These are phyloP conservation scores for Phalacrocorax aristotelis DNA, from an alignment of 2,113 vertebrate species.

Conservation along the genomic window DNA sequence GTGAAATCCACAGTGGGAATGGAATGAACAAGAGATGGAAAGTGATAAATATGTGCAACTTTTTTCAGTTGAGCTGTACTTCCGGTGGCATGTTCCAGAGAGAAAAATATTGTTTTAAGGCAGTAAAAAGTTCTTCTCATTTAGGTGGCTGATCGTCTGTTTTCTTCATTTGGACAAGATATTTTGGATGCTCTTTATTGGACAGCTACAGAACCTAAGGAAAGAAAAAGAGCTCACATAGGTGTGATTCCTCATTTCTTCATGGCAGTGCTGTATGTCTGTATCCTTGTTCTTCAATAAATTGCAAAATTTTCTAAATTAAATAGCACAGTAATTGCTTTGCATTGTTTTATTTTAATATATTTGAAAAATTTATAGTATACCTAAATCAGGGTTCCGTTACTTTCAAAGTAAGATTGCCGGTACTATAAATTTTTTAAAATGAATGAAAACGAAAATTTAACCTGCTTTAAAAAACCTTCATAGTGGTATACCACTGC, in stretches of 20 bases:
- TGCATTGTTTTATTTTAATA: neutral
- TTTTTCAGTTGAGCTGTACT: neutral
- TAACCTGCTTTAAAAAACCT: neutral
- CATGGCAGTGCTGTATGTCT: slow-evolving; percentile 97
- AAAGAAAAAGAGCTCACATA: slow-evolving; percentile 91
- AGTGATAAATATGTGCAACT: neutral
- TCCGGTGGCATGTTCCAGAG: neutral
- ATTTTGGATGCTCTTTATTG: slow-evolving; percentile 97
- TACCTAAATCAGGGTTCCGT: neutral
- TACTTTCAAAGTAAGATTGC: neutral
- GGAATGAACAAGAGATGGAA: neutral
- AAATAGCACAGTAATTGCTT: neutral
- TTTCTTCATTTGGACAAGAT: slow-evolving; percentile 98
- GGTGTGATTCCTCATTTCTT: slow-evolving; percentile 96
- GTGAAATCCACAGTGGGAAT: neutral
- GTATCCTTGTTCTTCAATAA: slow-evolving; percentile 85
- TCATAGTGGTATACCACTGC: neutral
- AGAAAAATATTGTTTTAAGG: neutral
- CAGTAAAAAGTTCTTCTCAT: slow-evolving; percentile 26
- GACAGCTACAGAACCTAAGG: slow-evolving; percentile 97
- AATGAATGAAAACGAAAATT: neutral
- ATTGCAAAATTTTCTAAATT: neutral
- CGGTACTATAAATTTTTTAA: neutral
- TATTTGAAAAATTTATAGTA: neutral
- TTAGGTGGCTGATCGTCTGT: slow-evolving; percentile 96